These are phyloP conservation scores for Apotomis capreana DNA, from an alignment of 2,888 invertebrate genomes.

Conservation along the genomic window DNA sequence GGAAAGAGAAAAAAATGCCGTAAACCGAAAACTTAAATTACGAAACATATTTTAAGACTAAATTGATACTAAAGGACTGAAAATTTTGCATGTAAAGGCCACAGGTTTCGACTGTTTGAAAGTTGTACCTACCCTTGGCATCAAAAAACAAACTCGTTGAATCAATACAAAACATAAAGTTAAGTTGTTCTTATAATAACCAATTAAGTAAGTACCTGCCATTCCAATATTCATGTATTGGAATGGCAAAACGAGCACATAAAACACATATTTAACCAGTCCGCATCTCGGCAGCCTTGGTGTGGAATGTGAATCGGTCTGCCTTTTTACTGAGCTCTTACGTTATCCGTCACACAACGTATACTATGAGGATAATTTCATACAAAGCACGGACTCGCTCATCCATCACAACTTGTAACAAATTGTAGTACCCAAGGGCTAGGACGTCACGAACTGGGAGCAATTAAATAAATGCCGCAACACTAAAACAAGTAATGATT, in stretches of 20 bases:
- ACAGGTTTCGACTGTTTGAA: constrained; percentile 4
- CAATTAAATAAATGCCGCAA: constrained; percentile 31
- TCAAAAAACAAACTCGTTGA: constrained; percentile 17
- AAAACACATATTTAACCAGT: constrained; percentile 11
- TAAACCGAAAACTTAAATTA: no score
- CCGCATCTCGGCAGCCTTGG: constrained; percentile 31
- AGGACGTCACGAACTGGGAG: constrained; percentile 21
- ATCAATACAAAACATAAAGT: constrained; percentile 5
- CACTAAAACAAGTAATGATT: constrained; percentile 20
- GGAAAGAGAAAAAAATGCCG: background rate
- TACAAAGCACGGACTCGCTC: constrained; percentile 16
- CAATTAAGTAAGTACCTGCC: constrained; percentile 9
- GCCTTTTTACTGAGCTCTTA: constrained; percentile 30
- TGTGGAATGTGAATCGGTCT: constrained; percentile 18
- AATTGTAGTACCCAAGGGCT: constrained; percentile 10
- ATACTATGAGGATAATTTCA: constrained; percentile 23
- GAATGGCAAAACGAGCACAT: constrained; percentile 20
- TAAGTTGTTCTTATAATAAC: constrained; percentile 5
- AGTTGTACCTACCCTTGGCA: constrained; percentile 34
- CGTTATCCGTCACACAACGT: constrained; percentile 7
- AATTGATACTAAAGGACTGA: background rate
- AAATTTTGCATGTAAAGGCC: constrained; percentile 4
- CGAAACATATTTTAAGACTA: background rate
- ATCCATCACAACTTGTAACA: constrained; percentile 11
- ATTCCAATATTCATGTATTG: constrained; percentile 7